Conservation (phyloP, 2,888 invertebrate species). For the Candidula unifasciata region DNA sequence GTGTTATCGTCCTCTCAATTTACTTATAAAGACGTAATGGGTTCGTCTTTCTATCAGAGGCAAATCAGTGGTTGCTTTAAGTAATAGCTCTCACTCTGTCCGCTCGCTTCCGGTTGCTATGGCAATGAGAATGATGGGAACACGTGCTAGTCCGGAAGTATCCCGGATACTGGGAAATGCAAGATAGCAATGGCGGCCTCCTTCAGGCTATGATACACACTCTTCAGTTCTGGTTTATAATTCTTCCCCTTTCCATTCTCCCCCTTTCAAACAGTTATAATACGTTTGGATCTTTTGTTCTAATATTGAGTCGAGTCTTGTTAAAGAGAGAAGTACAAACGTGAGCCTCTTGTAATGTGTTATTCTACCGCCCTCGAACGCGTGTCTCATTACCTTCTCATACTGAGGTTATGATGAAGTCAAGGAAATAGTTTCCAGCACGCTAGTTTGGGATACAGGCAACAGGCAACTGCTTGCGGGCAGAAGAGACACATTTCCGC, state of each 20-base stretch:
- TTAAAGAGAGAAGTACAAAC: conserved; percentile 45
- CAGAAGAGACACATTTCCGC: conserved; percentile 47
- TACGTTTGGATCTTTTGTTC: conserved; percentile 48
- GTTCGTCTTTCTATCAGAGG: conserved; percentile 50
- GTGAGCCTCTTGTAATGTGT: conserved; percentile 42
- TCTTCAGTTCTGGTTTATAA: conserved; percentile 44
- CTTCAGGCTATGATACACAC: conserved; percentile 51
- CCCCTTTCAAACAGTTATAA: conserved; percentile 27
- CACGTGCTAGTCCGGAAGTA: conserved; percentile 49
- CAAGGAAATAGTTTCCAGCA: conserved; percentile 37
- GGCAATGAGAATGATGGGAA: conserved; percentile 47
- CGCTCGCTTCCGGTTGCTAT: conserved; percentile 44
- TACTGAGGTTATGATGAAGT: not conserved
- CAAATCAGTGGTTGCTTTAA: conserved; percentile 51
- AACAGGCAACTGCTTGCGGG: conserved; percentile 27
- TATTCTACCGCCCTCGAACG: conserved; percentile 32
- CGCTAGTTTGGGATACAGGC: conserved; percentile 23
- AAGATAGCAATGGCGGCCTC: conserved; percentile 47
- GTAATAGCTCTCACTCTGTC: conserved; percentile 52
- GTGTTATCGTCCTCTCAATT: conserved; percentile 51
- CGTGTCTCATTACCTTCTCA: conserved; percentile 36
- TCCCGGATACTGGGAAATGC: conserved; percentile 50
- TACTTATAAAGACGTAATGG: conserved; percentile 53
- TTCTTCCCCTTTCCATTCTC: conserved; percentile 25
- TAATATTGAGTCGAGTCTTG: conserved; percentile 21